Conservation (phyloP, 1,140 invertebrate genomes). For the Pseudoatta argentina region DNA sequence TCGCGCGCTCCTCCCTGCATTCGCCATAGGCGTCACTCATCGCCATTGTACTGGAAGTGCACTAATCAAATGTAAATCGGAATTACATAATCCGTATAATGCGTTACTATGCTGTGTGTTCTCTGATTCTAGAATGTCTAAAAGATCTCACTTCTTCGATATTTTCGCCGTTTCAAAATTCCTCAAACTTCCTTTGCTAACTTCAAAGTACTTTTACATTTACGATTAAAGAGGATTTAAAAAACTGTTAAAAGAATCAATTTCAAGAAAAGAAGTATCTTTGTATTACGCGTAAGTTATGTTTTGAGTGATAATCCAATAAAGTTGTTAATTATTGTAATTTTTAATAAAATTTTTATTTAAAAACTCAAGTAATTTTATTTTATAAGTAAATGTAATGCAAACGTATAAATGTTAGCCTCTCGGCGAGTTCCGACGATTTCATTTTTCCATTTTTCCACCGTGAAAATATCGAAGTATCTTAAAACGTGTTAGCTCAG, state of each 20-base stretch:
- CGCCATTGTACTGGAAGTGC: constrained; percentile 54
- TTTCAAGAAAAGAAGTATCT: not conserved
- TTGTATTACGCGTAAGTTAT: not conserved
- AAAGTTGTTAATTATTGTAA: not conserved
- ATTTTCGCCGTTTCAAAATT: not conserved
- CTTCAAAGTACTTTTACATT: not conserved
- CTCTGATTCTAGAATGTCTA: not conserved
- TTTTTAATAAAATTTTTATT: not conserved
- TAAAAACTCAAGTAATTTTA: not conserved
- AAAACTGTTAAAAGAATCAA: not conserved
- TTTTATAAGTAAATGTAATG: not conserved
- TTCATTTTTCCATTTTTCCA: not conserved
- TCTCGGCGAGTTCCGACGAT: not conserved
- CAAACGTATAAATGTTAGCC: not conserved
- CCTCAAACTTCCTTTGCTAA: not conserved
- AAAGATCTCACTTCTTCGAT: not conserved
- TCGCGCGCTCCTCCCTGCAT: constrained; percentile 63
- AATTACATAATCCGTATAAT: constrained; percentile 54
- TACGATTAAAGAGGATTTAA: not conserved
- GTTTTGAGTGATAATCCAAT: not conserved
- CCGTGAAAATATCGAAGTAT: constrained; percentile 12
- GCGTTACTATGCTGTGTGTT: constrained; percentile 13
- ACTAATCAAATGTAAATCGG: constrained; percentile 60
- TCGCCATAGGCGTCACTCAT: constrained; percentile 59
- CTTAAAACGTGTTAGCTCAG: constrained; percentile 38